phyloP scores from a whole-genome alignment of 2,888 invertebrate genomes.

The Imbricaverruca yamaguchii region DNA sequence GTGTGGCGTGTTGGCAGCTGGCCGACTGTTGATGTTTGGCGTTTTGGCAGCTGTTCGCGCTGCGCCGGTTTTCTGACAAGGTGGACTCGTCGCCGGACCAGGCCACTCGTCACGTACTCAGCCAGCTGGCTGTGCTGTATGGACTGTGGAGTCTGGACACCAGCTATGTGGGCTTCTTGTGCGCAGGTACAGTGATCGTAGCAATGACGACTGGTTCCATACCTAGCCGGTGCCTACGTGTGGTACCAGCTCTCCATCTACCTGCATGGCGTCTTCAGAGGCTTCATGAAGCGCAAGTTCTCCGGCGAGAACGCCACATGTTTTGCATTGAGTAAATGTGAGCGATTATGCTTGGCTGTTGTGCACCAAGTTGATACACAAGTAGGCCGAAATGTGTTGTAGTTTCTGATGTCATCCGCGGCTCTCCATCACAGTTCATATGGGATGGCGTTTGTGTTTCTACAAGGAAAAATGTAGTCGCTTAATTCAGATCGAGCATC shows the following conservation, averaged over 20 bases:
- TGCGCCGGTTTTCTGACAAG: slow-evolving; percentile 15
- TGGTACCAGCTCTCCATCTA: slow-evolving; percentile 39
- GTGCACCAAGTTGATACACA: too few species aligned
- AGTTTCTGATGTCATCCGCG: too few species aligned
- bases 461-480: too few species aligned
- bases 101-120: slow-evolving; percentile 41
- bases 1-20: neutral
- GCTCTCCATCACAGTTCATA: too few species aligned
- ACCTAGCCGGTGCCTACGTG: slow-evolving; percentile 44
- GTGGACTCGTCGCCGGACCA: neutral
- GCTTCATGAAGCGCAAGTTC: slow-evolving; percentile 27
- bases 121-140: slow-evolving; percentile 34
- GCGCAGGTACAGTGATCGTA: neutral
- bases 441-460: too few species aligned
- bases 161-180: neutral
- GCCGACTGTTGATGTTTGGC: neutral
- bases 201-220: slow-evolving; percentile 41
- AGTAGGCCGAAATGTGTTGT: too few species aligned
- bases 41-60: neutral
- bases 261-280: slow-evolving; percentile 24
- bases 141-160: slow-evolving; percentile 21
- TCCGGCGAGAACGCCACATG: slow-evolving; percentile 23
- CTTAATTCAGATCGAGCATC: too few species aligned
- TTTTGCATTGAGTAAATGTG: too few species aligned
- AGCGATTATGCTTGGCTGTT: too few species aligned